phyloP scores from a whole-genome alignment of 2,113 vertebrate species.

The Megaceryle torquata region DNA sequence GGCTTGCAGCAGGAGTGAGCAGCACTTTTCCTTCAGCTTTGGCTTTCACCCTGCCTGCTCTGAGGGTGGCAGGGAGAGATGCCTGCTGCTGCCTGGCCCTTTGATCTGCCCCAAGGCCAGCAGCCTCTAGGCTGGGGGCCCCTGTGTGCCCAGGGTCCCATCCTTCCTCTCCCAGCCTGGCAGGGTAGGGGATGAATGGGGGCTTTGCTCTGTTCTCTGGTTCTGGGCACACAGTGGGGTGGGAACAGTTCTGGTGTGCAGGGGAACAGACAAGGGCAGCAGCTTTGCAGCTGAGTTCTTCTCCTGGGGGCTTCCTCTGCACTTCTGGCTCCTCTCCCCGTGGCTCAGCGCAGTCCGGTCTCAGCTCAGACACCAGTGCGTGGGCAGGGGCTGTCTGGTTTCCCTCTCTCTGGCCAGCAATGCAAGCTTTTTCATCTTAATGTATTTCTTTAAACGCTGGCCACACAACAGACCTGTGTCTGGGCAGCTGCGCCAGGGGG shows the following conservation, averaged over 20 bases:
- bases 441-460: neutral
- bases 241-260: neutral
- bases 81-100: neutral
- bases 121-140: neutral
- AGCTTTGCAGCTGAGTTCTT: neutral
- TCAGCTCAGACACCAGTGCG: neutral
- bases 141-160: fast-evolving
- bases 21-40: neutral
- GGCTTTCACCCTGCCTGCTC: neutral
- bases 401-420: neutral
- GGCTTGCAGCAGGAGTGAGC: neutral
- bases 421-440: neutral
- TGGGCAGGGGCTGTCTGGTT: neutral
- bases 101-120: fast-evolving
- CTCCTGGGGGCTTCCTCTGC: neutral
- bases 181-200: fast-evolving
- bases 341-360: neutral
- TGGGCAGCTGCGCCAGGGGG: fast-evolving
- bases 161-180: neutral
- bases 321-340: neutral
- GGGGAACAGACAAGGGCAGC: neutral
- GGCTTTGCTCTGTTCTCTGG: neutral
- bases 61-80: neutral
- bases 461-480: neutral
- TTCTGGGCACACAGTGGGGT: neutral